A percentile compares a stretch with the other conserved stretches of the same genome.
Conservation (phyloP, 2,888 invertebrate genomes). For the Chouioia cunea region DNA sequence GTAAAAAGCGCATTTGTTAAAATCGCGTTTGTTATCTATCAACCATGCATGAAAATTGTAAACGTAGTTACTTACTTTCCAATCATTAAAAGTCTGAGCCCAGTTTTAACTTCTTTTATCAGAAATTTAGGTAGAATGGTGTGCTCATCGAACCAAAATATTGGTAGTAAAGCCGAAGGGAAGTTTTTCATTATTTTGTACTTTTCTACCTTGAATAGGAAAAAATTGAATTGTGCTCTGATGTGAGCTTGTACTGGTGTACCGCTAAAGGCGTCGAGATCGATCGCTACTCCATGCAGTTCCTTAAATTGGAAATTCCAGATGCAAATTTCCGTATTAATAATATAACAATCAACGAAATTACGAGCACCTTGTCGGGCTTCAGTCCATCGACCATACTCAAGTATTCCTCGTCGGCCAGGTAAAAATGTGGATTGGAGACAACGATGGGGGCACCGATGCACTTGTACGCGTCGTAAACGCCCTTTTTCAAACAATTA, state of each 20-base stretch:
- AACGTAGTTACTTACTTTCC: slow-evolving; percentile 53
- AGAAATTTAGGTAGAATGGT: slow-evolving; percentile 56
- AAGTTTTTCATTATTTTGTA: slow-evolving; percentile 77
- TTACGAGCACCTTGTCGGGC: slow-evolving; percentile 53
- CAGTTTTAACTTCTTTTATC: slow-evolving; percentile 56
- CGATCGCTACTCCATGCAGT: slow-evolving; percentile 81
- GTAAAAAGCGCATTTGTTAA: background rate
- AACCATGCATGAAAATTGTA: background rate
- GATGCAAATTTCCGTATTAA: background rate
- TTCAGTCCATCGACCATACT: slow-evolving; percentile 57
- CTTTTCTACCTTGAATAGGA: slow-evolving; percentile 75
- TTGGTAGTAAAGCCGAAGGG: slow-evolving; percentile 75
- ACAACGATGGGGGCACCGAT: slow-evolving; percentile 79
- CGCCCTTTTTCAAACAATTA: slow-evolving; percentile 79
- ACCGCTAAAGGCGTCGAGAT: slow-evolving; percentile 85
- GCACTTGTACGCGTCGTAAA: slow-evolving; percentile 78
- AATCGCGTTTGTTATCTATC: background rate
- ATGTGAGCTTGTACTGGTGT: slow-evolving; percentile 81
- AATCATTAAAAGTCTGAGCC: slow-evolving; percentile 34
- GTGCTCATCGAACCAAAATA: slow-evolving; percentile 87
- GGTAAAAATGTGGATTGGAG: slow-evolving; percentile 84
- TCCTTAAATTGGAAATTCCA: slow-evolving; percentile 64
- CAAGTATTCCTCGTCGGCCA: slow-evolving; percentile 71
- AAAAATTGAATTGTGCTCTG: slow-evolving; percentile 81
- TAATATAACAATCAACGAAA: background rate